These are phyloP conservation scores for Autographa pulchrina DNA, from an alignment of 2,888 invertebrate genomes.

Conservation along the genomic window DNA sequence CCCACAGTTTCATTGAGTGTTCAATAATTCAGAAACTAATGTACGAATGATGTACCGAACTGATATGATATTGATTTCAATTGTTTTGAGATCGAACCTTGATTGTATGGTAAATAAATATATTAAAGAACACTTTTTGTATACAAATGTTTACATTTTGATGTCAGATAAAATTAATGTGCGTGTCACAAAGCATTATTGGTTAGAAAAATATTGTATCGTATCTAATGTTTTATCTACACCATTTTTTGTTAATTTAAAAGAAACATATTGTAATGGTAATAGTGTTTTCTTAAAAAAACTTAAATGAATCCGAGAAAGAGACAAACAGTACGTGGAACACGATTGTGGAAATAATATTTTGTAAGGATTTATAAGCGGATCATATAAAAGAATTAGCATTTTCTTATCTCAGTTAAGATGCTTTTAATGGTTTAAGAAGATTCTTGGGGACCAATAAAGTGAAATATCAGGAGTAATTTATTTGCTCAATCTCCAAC, in stretches of 20 bases:
- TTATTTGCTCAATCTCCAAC: slow-evolving; percentile 6
- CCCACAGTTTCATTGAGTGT: slow-evolving; percentile 33
- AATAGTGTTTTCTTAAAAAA: background rate
- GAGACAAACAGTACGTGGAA: background rate
- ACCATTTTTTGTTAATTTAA: background rate
- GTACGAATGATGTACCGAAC: slow-evolving; percentile 33
- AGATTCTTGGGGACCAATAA: background rate
- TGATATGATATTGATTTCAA: slow-evolving; percentile 53
- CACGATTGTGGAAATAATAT: too few species aligned
- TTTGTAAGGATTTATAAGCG: background rate
- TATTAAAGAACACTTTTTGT: slow-evolving; percentile 29
- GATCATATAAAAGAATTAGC: too few species aligned
- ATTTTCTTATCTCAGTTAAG: background rate
- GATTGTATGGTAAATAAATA: slow-evolving; percentile 39
- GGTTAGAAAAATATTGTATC: background rate
- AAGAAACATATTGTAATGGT: background rate
- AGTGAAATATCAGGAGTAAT: background rate
- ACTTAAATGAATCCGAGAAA: background rate
- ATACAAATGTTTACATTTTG: background rate
- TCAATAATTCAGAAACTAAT: slow-evolving; percentile 58
- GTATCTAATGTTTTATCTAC: background rate
- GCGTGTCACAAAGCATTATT: background rate
- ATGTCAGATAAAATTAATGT: background rate
- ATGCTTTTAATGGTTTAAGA: background rate
- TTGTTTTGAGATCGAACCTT: slow-evolving; percentile 30